Conservation (phyloP, 2,888 invertebrate genomes). For the Plagodis pulveraria region DNA sequence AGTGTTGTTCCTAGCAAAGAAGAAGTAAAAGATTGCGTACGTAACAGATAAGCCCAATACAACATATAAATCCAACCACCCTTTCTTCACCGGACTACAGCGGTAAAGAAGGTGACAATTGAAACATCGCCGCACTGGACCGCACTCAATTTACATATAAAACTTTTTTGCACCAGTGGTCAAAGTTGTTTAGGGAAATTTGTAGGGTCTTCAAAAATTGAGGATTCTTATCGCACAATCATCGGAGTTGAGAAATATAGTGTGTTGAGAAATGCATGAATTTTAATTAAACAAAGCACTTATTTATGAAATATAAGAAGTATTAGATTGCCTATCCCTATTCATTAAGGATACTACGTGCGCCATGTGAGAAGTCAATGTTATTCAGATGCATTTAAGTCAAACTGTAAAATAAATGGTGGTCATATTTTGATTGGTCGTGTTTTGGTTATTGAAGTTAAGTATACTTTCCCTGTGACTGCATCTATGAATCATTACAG, state of each 20-base stretch:
- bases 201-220: slow-evolving; percentile 50
- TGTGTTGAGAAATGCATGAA: neutral
- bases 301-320: too few species aligned
- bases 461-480: too few species aligned
- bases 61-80: slow-evolving; percentile 47
- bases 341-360: too few species aligned
- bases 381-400: too few species aligned
- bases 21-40: neutral
- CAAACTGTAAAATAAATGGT: too few species aligned
- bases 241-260: neutral
- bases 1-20: neutral
- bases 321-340: too few species aligned
- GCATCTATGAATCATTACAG: too few species aligned
- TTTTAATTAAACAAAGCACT: too few species aligned
- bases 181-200: slow-evolving; percentile 63
- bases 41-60: slow-evolving; percentile 14
- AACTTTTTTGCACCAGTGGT: slow-evolving; percentile 65
- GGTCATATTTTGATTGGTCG: too few species aligned
- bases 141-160: slow-evolving; percentile 78
- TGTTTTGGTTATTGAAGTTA: too few species aligned
- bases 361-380: too few species aligned
- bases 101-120: slow-evolving; percentile 69
- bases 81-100: slow-evolving; percentile 75
- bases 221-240: neutral
- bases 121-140: slow-evolving; percentile 71